Percentiles rank a stretch among this genome's conserved stretches.
These are phyloP conservation scores for Ramphastos sulfuratus DNA, from an alignment of 2,113 vertebrate species.

Conservation along the genomic window DNA sequence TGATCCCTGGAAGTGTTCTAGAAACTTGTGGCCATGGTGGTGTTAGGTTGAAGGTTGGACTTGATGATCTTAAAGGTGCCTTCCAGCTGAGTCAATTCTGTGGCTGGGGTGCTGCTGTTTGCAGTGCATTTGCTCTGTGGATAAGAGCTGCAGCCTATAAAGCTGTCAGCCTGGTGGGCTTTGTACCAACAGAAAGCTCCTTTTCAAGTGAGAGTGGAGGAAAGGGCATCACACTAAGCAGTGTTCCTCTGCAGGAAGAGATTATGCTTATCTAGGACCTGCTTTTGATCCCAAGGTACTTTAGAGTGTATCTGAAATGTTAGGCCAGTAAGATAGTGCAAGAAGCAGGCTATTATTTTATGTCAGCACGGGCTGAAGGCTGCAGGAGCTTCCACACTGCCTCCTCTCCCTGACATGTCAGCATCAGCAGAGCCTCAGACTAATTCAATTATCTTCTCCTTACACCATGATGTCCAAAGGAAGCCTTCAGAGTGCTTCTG, in stretches of 20 bases:
- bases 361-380: not conserved
- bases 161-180: not conserved
- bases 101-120: not conserved
- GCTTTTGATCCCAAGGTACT: not conserved
- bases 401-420: slow-evolving; percentile 17
- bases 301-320: not conserved
- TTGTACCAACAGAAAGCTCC: not conserved
- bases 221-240: not conserved
- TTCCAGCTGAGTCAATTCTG: no score
- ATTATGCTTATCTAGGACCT: not conserved
- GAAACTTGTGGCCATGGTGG: no score
- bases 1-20: no score
- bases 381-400: not conserved
- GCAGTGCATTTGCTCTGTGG: not conserved
- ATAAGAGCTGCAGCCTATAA: not conserved
- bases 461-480: not conserved
- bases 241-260: not conserved
- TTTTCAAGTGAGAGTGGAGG: not conserved
- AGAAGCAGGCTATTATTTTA: not conserved
- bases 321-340: not conserved
- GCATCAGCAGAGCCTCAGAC: not conserved
- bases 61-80: no score
- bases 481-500: not conserved
- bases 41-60: no score
- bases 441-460: slow-evolving; percentile 26